Evolutionary conservation across 1,140 invertebrate genomes (phyloP).

Genomic region (Panonychus citri): DNA sequence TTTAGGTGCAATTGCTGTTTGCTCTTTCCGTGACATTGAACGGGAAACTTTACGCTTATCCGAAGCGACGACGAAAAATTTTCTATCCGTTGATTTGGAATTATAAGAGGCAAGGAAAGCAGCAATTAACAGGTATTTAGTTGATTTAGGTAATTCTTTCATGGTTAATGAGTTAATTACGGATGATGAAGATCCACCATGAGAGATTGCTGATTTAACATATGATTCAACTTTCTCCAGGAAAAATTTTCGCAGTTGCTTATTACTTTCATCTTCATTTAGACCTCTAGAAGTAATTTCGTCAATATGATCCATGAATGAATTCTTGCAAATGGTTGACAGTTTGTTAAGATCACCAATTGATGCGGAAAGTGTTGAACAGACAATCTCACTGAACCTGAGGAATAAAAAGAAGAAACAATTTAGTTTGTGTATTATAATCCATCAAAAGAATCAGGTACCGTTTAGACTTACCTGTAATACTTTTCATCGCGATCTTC

Average conservation of each 20-base stretch:
- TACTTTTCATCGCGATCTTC: too few relatives aligned
- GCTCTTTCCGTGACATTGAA: neutral
- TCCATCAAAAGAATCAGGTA: neutral
- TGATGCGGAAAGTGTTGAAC: neutral
- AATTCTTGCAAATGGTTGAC: neutral
- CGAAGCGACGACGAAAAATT: constrained; percentile 23
- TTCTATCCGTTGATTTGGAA: constrained; percentile 55
- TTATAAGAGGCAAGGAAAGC: constrained; percentile 75
- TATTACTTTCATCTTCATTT: too few relatives aligned
- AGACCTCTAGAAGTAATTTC: neutral
- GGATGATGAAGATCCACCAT: neutral
- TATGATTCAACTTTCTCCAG: neutral
- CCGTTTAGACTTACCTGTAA: too few relatives aligned
- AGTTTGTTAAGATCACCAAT: neutral
- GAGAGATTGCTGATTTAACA: neutral
- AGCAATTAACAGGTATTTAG: constrained; percentile 63
- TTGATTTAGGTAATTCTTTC: constrained; percentile 44
- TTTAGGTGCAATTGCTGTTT: neutral
- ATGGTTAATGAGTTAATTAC: neutral
- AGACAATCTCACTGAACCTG: neutral
- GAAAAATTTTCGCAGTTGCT: neutral
- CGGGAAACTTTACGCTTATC: neutral
- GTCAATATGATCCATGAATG: neutral
- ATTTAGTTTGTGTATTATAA: neutral
- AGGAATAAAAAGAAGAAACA: neutral